A percentile compares a stretch with the other conserved stretches of the same genome.
These are phyloP conservation scores for Chaenogobius annularis DNA, from an alignment of 2,113 vertebrate genomes.

Conservation along the genomic window DNA sequence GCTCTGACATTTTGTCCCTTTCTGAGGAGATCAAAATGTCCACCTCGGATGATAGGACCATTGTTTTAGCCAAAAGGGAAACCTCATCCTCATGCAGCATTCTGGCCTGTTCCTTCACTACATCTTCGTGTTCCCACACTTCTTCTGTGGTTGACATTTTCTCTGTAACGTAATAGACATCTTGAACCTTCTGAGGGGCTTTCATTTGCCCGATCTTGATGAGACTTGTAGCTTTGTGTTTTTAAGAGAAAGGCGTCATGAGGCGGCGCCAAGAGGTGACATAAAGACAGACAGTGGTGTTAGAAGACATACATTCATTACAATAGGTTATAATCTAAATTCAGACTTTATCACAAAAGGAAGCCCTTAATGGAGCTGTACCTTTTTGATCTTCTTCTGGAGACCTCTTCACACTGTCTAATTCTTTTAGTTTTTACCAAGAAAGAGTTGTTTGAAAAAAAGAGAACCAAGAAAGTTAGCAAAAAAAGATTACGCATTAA, in stretches of 20 bases:
- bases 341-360: constrained; percentile 24
- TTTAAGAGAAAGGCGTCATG: constrained; percentile 67
- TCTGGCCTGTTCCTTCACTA: constrained; percentile 13
- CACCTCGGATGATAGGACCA: background rate
- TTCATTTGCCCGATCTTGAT: constrained; percentile 18
- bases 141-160: constrained; percentile 26
- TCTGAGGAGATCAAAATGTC: constrained; percentile 5
- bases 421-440: constrained; percentile 51
- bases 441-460: constrained; percentile 19
- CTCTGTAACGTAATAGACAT: constrained; percentile 25
- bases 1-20: constrained; percentile 21
- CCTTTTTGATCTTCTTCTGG: constrained; percentile 29
- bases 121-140: constrained; percentile 23
- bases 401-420: constrained; percentile 43
- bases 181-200: constrained; percentile 37
- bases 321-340: constrained; percentile 31
- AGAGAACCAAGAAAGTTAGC: constrained; percentile 29
- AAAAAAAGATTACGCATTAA: constrained; percentile 7
- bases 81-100: constrained; percentile 22
- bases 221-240: constrained; percentile 29
- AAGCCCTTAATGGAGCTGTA: constrained; percentile 23
- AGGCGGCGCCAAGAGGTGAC: constrained; percentile 64
- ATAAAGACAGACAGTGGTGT: constrained; percentile 61
- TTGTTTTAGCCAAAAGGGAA: background rate
- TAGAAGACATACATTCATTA: constrained; percentile 39